phyloP scores from a whole-genome alignment of 1,140 invertebrate species.

The Brachionus rubens region DNA sequence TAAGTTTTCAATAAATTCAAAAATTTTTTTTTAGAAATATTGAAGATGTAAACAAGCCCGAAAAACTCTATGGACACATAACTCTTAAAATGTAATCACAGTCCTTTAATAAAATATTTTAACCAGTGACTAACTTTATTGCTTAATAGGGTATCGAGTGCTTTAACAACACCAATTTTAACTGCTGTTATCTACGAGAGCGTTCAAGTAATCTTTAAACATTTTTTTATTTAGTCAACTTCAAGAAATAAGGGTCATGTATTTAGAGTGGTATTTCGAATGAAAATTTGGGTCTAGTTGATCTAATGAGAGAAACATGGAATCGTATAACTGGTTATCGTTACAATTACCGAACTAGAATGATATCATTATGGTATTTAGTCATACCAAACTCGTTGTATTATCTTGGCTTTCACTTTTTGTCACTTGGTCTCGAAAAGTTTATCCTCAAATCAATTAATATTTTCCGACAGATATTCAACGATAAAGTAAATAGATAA shows the following conservation, averaged over 20 bases:
- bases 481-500: constrained; percentile 30
- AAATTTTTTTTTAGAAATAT: neutral
- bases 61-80: constrained; percentile 39
- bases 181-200: constrained; percentile 34
- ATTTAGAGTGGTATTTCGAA: constrained; percentile 39
- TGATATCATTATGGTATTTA: constrained; percentile 37
- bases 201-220: constrained; percentile 7
- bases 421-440: constrained; percentile 30
- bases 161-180: constrained; percentile 31
- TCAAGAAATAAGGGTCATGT: too few species aligned
- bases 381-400: constrained; percentile 18
- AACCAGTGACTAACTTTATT: neutral
- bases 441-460: neutral
- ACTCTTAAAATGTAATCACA: constrained; percentile 33
- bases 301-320: constrained; percentile 17
- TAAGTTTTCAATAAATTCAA: neutral
- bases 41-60: constrained; percentile 32
- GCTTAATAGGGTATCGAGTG: neutral
- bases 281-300: constrained; percentile 25
- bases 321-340: constrained; percentile 37
- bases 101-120: neutral
- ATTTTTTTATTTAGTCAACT: too few species aligned
- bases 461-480: neutral
- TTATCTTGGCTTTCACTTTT: constrained; percentile 38
- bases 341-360: constrained; percentile 41